Evolutionary conservation across 2,113 vertebrate species (phyloP), one percentile per base, ranked within the genome.

Genomic region (Xiphophorus hellerii): DNA sequence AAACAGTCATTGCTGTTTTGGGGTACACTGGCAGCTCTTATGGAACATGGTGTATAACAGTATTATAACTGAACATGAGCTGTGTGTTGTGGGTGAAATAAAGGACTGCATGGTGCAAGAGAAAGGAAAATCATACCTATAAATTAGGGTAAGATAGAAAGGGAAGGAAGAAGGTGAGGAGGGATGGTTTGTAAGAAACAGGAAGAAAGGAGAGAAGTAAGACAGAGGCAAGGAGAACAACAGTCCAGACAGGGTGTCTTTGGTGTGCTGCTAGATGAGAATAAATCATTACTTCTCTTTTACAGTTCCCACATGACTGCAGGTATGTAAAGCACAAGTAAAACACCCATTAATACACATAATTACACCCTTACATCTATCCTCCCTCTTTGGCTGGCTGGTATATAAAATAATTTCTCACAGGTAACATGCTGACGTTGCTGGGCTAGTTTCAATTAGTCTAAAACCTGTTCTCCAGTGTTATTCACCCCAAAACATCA

Each of bases 1-100:
- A 90, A 90, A 87, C 71, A 66, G 87, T 88, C 83, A 81, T 71
- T 80, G 80, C 79, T 86, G 77, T 79, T 82, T 81, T 80, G 75
- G 89, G 75, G 80, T 82, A 68, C 67, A 48, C 76, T 71, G n/a
- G 31, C 70, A 75, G 62, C 72, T 80, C 91, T 69, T 69, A 63
- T 15, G 73, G 88, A 79, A 90, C 85, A 90, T 39, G 69, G 81
- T 81, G 69, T 69, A 27, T 33, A 74, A 58, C 22, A 58, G 67
- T 72, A 66, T 48, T 68, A 68, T 68, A 65, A 67, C 28, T 63
- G 84, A 80, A 83, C 67, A 85, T 17, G 29, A 42, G 74, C 65
- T 33, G 8, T 73, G 42, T 75, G 27, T 22, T 54, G 35, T 62
- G 51, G 58, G 3, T 15, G 37, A 42, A 63, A 80, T 76, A 28